Evolutionary conservation across 64 coral and sea anemone genomes (phyloP), one percentile per base, ranked within the genome.

Genomic region (Acropora yongei): DNA sequence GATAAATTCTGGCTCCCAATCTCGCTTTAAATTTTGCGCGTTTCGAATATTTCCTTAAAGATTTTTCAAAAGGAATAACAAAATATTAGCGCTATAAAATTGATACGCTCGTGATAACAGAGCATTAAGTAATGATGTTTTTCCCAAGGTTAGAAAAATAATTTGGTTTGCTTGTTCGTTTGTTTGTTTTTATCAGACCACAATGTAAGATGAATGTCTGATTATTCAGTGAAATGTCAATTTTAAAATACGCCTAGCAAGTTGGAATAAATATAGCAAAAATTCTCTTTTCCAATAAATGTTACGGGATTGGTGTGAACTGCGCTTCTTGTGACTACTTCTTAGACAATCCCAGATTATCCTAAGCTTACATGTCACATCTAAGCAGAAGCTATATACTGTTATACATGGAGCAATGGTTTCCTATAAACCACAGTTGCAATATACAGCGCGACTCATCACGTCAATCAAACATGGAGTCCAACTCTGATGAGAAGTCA

Each of bases 401-500:
- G 61, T 66, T 11, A 66, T 2, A 30, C 30, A 30, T 0, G 30
- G 30, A 30, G 30, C 30, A 30, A 30, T 30, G 30, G 30, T 30
- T 30, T 30, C 30, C 30, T 30, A 30, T 30, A 30, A 30, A 30
- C 30, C 30, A 30, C 30, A 30, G 30, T 30, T 30, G 30, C 30
- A 30, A 30, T 30, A 30, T 30, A 5, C 68, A 4, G 4, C 19
- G 18, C 18, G 5, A 39, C 68, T 20, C 3, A 20, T 71, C 44
- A 71, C 44, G 10, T 85, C 65, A 76, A 41, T 93, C 91, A 48
- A 93, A 93, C 91, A 93, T 93, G 47, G 76, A 78, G 47, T 93
- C 91, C 6, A 93, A 51, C 75, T 93, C 91, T 69, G 91, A 71
- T 1, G 91, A 93, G 50, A 93, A 93, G 45, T 93, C 91, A 71